Evolutionary conservation across 1,140 invertebrate species (phyloP), one percentile per base, ranked within the genome.

Genomic region (Limonius californicus): DNA sequence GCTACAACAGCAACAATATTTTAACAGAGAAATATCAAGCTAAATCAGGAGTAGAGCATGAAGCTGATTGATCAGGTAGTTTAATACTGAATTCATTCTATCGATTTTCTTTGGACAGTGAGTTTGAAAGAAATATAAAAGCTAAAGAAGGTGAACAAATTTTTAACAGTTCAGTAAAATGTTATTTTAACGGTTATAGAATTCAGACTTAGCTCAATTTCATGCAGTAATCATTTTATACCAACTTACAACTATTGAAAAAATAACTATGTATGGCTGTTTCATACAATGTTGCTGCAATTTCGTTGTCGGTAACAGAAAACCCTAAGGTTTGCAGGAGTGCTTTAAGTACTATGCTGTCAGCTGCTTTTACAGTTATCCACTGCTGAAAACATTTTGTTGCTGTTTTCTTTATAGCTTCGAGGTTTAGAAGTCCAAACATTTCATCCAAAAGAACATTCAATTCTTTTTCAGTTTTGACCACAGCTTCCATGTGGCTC

Each of bases 181-280:
- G n/a, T n/a, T n/a, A n/a, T n/a, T n/a, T n/a, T n/a, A n/a, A n/a
- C n/a, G n/a, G n/a, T n/a, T n/a, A n/a, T n/a, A n/a, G n/a, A n/a
- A n/a, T n/a, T n/a, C n/a, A n/a, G n/a, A n/a, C n/a, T n/a, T n/a
- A n/a, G n/a, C n/a, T n/a, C n/a, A n/a, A n/a, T n/a, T n/a, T n/a
- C n/a, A n/a, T n/a, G n/a, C n/a, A n/a, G n/a, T 14, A 39, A 39
- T 14, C n/a, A 11, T 39, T 2, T 39, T 12, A 39, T 12, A 12
- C 2, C n/a, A 39, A 62, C 57, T 68, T 68, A 75, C 74, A 68
- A 55, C 57, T 70, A 57, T 70, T 74, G 54, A 64, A 54, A 63
- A 76, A 76, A 62, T 75, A 76, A 43, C 68, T 70, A 11, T 57
- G 63, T 15, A 76, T 27, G 1, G 68, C 66, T 1, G 59, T 55